Base-by-base conservation (phyloP, 2,888 invertebrate genomes). In the Calephelis perditalis region DNA sequence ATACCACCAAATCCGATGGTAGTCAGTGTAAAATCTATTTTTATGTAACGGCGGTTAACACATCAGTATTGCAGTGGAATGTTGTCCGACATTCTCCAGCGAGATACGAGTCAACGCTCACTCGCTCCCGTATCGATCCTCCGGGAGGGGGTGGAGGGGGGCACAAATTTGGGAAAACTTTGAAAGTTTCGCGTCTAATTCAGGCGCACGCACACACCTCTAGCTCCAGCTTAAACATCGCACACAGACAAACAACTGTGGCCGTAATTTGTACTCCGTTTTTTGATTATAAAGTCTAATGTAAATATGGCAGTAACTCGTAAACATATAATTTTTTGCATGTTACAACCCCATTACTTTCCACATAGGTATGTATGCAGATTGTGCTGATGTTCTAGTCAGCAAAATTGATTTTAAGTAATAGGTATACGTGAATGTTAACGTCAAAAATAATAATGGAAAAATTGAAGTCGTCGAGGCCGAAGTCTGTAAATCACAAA, bases 181-280 rank as follows among this genome's bases (percentile, higher is more conserved):
- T 88, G 89, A 90, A 90, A 90, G 90, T 90, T 90, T 89, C 85
- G 84, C 90, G 89, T 90, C 89, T 90, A 90, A 89, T 90, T 90
- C 90, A 89, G 86, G 90, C 89, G 87, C 88, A 87, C 90, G 86
- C 90, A 90, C 90, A 90, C 88, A 82, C 68, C 67, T 72, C 72
- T 71, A 73, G 70, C 72, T 76, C 78, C 77, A 78, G 78, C 78
- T 76, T 77, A 79, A 76, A 69, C 71, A 70, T 73, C 77, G 76
- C 81, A 83, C 84, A 82, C 79, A 78, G 70, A 68, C 73, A 69
- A 72, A 68, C 66, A 65, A 56, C 59, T 60, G 62, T 68, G 74
- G 74, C 79, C 77, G 84, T 87, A 84, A 85, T 86, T 86, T 77
- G 72, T 77, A 77, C 77, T 79, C 82, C 82, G 84, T 85, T 87